These are phyloP conservation scores for Ridgeia piscesae DNA, from an alignment of 1,140 invertebrate genomes.

Conservation along the genomic window DNA sequence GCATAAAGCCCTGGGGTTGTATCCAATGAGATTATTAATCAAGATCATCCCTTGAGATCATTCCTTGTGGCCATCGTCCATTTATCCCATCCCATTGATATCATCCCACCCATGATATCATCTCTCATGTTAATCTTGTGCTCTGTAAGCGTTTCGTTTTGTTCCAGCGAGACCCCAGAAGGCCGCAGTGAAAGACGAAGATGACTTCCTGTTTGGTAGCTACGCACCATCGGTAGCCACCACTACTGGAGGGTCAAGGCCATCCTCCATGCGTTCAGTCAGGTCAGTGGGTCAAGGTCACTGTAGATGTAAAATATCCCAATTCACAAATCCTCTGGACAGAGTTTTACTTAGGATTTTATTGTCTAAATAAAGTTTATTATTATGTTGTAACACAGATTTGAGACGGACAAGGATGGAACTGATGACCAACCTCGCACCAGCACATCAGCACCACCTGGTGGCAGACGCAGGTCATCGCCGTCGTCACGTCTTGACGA, in stretches of 20 bases:
- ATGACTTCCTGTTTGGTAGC: constrained; percentile 22
- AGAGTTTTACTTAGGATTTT: too few species aligned
- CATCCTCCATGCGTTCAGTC: constrained; percentile 24
- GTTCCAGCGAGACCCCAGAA: neutral
- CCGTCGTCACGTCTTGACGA: constrained; percentile 15
- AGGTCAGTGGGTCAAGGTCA: constrained; percentile 18
- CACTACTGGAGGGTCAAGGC: constrained; percentile 13
- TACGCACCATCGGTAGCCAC: constrained; percentile 23
- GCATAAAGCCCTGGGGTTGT: too few species aligned
- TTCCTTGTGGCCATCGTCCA: too few species aligned
- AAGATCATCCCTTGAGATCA: too few species aligned
- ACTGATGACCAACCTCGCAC: constrained; percentile 9
- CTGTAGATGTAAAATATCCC: neutral
- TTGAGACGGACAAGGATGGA: constrained; percentile 2
- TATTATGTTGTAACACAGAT: neutral
- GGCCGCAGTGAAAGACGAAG: constrained; percentile 7
- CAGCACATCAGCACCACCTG: neutral
- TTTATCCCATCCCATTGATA: too few species aligned
- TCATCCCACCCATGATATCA: neutral
- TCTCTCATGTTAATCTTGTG: neutral
- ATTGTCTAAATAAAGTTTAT: too few species aligned
- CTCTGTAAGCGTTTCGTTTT: neutral
- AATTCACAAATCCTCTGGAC: too few species aligned
- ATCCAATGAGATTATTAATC: too few species aligned
- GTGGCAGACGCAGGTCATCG: constrained; percentile 7